These are phyloP conservation scores for Lophotis ruficrista DNA, from an alignment of 2,113 vertebrate species.

Conservation along the genomic window DNA sequence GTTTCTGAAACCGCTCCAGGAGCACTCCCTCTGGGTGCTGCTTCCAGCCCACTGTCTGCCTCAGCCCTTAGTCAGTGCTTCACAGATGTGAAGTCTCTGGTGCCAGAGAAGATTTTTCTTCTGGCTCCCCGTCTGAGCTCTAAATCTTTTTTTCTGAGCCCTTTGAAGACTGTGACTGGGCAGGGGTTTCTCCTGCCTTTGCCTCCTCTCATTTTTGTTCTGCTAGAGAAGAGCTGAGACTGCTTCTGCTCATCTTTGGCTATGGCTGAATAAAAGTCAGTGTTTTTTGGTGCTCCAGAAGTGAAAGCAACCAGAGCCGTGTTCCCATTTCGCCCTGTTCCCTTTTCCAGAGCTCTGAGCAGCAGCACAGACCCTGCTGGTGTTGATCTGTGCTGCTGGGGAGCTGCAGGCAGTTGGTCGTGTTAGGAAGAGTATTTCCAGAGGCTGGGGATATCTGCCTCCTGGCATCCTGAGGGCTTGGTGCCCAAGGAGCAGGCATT, in stretches of 20 bases:
- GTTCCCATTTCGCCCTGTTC: neutral
- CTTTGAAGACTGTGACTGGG: neutral
- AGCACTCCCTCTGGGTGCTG: neutral
- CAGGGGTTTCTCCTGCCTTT: neutral
- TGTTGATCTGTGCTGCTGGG: neutral
- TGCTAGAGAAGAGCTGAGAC: neutral
- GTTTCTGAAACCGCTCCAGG: neutral
- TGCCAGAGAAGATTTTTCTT: constrained; percentile 11
- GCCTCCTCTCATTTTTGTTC: neutral
- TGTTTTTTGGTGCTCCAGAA: neutral
- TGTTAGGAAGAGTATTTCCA: neutral
- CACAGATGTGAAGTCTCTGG: constrained; percentile 3
- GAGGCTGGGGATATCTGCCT: neutral
- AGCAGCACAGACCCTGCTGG: neutral
- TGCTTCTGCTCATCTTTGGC: neutral
- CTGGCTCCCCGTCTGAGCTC: neutral
- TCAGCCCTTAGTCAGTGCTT: neutral
- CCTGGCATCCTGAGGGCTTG: neutral
- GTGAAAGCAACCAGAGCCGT: neutral
- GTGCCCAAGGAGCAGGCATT: neutral
- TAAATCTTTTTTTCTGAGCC: neutral
- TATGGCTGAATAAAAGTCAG: neutral
- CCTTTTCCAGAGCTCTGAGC: neutral
- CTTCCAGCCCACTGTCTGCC: neutral
- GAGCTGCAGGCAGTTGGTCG: neutral